Evolutionary conservation across 2,113 vertebrate species (phyloP).

Genomic region (Rhegmatorhina hoffmannsi): DNA sequence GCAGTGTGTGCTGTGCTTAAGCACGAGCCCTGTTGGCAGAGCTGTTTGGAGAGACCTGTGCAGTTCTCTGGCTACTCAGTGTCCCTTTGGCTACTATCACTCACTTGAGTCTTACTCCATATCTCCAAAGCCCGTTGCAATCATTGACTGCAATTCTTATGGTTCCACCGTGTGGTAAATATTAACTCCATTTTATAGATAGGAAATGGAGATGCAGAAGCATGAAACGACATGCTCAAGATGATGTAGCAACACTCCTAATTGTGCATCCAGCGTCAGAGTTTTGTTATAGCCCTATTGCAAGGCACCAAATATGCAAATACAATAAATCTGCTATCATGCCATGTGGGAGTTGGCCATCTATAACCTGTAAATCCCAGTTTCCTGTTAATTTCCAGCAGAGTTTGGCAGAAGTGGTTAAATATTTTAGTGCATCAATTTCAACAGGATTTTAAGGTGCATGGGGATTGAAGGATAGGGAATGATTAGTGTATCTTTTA

Average conservation of each 20-base stretch:
- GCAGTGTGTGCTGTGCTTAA: not conserved
- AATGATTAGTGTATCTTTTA: slow-evolving; percentile 1
- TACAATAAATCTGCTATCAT: not conserved
- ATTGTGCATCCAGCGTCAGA: not conserved
- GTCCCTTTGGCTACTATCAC: not conserved
- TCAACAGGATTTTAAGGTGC: slow-evolving; percentile 40
- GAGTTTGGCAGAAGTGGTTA: slow-evolving; percentile 50
- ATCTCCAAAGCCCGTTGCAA: not conserved
- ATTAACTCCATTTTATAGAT: not conserved
- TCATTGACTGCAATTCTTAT: not conserved
- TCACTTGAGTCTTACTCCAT: not conserved
- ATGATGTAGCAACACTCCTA: not conserved
- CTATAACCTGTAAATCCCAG: slow-evolving; percentile 40
- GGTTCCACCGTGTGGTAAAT: slow-evolving; percentile 33
- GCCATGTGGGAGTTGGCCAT: not conserved
- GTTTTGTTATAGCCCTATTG: not conserved
- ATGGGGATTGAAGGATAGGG: not conserved
- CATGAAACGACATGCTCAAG: not conserved
- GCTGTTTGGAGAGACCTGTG: not conserved
- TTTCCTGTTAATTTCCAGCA: slow-evolving; percentile 21
- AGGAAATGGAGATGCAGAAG: not conserved
- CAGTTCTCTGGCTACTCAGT: not conserved
- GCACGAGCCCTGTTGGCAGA: not conserved
- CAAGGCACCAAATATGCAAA: slow-evolving; percentile 24
- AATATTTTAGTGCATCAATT: slow-evolving; percentile 52